Conservation (phyloP, 1,140 invertebrate genomes). For the Magallana gigas region DNA sequence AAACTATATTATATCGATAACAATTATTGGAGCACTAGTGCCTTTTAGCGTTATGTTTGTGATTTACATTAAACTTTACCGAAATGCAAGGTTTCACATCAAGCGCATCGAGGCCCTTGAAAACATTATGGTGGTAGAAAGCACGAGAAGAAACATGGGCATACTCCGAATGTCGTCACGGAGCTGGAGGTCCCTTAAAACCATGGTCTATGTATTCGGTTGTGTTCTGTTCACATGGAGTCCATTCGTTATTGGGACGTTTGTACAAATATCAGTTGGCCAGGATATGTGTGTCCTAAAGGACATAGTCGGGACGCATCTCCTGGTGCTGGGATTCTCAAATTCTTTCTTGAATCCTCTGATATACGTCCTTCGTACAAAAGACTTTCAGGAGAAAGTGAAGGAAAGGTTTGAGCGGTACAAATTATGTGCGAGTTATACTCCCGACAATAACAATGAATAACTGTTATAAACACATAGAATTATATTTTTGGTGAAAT, state of each 20-base stretch:
- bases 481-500: too few species aligned
- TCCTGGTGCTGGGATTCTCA: conserved; percentile 65
- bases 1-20: conserved; percentile 62
- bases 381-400: conserved; percentile 65
- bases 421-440: conserved; percentile 4
- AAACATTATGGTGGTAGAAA: conserved; percentile 50
- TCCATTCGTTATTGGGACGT: conserved; percentile 62
- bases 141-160: conserved; percentile 51
- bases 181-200: conserved; percentile 63
- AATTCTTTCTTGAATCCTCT: conserved; percentile 70
- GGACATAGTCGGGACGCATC: conserved; percentile 67
- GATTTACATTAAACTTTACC: conserved; percentile 61
- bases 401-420: conserved; percentile 13
- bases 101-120: conserved; percentile 66
- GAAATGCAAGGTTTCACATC: conserved; percentile 64
- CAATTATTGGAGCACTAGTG: conserved; percentile 56
- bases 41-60: conserved; percentile 63
- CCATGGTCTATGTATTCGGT: conserved; percentile 61
- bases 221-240: conserved; percentile 68
- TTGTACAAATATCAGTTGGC: conserved; percentile 55
- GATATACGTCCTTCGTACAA: conserved; percentile 66
- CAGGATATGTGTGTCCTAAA: conserved; percentile 59
- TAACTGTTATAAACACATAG: background rate
- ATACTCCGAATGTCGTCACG: conserved; percentile 58
- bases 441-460: background rate